These are phyloP conservation scores for Lasioglossum albipes DNA, from an alignment of 1,140 invertebrate species.

Conservation along the genomic window DNA sequence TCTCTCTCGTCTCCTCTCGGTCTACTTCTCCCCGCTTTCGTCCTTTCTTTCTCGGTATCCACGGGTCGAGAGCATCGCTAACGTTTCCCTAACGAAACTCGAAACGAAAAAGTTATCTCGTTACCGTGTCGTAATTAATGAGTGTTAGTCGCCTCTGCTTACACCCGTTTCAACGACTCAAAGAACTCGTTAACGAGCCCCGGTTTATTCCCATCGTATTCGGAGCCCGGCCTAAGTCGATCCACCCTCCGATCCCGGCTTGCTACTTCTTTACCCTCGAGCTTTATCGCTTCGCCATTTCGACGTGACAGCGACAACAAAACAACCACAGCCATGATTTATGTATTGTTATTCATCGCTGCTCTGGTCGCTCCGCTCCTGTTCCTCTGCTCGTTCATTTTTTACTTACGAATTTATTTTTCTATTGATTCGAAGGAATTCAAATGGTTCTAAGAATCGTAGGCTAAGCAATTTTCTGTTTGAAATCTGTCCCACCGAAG, in stretches of 20 bases:
- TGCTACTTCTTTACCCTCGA: neutral
- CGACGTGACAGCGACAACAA: no score
- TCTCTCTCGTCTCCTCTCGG: no score
- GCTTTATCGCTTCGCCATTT: neutral
- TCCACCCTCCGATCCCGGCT: neutral
- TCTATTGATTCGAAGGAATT: no score
- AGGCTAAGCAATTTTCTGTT: no score
- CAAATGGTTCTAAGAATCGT: no score
- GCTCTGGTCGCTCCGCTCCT: neutral
- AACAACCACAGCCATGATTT: no score
- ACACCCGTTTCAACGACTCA: slow-evolving; percentile 34
- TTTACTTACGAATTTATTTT: no score
- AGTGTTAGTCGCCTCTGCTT: slow-evolving; percentile 8
- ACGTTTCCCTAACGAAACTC: slow-evolving; percentile 27
- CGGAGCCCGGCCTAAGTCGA: neutral
- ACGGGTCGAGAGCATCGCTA: neutral
- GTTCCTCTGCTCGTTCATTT: no score
- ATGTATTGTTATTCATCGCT: no score
- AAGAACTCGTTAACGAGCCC: slow-evolving; percentile 35
- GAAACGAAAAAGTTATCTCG: slow-evolving; percentile 31
- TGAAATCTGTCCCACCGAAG: neutral
- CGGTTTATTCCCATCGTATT: slow-evolving; percentile 21
- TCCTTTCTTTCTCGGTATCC: no score
- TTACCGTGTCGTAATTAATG: slow-evolving; percentile 25
- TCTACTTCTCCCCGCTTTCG: no score